These are phyloP conservation scores for Colostygia pectinataria DNA, from an alignment of 2,888 invertebrate genomes.

Conservation along the genomic window DNA sequence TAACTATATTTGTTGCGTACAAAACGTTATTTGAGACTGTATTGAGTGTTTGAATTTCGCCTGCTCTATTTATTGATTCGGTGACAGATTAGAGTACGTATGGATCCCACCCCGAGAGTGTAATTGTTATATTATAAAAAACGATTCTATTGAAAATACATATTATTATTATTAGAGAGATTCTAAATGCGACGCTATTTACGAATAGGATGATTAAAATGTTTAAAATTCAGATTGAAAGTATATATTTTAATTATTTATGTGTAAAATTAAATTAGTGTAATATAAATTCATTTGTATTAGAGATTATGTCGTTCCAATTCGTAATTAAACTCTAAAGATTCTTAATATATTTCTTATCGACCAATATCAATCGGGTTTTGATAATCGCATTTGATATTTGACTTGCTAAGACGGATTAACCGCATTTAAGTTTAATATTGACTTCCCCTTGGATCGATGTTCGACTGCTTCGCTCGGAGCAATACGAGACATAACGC, in stretches of 20 bases:
- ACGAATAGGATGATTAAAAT: conserved; percentile 72
- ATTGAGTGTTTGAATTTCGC: conserved; percentile 72
- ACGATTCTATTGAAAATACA: conserved; percentile 60
- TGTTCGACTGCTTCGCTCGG: conserved; percentile 56
- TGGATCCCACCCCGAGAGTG: conserved; percentile 65
- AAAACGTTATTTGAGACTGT: conserved; percentile 79
- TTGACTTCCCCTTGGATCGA: conserved; percentile 56
- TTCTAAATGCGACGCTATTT: conserved; percentile 79
- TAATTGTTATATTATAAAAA: conserved; percentile 68
- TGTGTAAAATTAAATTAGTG: conserved; percentile 61
- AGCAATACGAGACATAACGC: conserved; percentile 51
- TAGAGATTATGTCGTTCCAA: conserved; percentile 72
- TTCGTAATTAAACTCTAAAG: conserved; percentile 54
- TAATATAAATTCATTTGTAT: conserved; percentile 71
- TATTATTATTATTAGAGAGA: conserved; percentile 53
- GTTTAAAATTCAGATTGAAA: conserved; percentile 77
- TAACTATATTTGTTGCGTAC: conserved; percentile 76
- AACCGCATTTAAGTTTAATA: conserved; percentile 69
- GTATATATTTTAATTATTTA: conserved; percentile 68
- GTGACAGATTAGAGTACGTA: conserved; percentile 55
- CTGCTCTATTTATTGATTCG: conserved; percentile 67
- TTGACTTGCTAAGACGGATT: conserved; percentile 51
- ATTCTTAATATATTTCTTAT: conserved; percentile 55
- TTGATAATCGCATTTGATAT: conserved; percentile 63
- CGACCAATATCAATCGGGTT: conserved; percentile 73